phyloP scores from a whole-genome alignment of 2,113 vertebrate species.

The Limanda limanda region DNA sequence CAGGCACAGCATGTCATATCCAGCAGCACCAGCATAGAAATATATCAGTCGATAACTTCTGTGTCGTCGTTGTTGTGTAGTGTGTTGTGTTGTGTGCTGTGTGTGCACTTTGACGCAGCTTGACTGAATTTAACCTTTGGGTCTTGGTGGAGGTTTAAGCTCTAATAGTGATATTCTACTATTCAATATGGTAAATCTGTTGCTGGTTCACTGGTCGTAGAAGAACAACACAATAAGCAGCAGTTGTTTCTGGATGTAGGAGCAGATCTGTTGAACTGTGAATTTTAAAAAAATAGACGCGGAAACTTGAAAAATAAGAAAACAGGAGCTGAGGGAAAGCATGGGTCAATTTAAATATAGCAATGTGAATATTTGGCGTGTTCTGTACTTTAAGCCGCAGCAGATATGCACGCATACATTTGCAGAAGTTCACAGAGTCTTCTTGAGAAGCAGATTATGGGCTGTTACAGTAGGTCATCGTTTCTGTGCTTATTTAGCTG shows the following conservation, averaged over 20 bases:
- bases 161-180: too few relatives aligned
- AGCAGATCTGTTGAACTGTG: background rate
- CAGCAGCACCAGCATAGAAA: too few relatives aligned
- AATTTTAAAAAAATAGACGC: background rate
- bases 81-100: too few relatives aligned
- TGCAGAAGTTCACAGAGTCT: background rate
- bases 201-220: too few relatives aligned
- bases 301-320: background rate
- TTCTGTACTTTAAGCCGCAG: background rate
- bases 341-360: slow-evolving; percentile 8
- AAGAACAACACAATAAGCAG: too few relatives aligned
- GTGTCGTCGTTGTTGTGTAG: too few relatives aligned
- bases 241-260: background rate
- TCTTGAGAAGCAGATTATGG: slow-evolving; percentile 15
- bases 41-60: too few relatives aligned
- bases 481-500: background rate
- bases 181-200: too few relatives aligned
- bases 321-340: background rate
- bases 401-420: background rate
- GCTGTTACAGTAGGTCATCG: background rate
- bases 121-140: too few relatives aligned
- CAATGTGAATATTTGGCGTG: slow-evolving; percentile 3
- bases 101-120: too few relatives aligned
- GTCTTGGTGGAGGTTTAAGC: too few relatives aligned
- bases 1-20: too few relatives aligned